Evolutionary conservation across 2,888 invertebrate genomes (phyloP).

Genomic region (Spodoptera littoralis): DNA sequence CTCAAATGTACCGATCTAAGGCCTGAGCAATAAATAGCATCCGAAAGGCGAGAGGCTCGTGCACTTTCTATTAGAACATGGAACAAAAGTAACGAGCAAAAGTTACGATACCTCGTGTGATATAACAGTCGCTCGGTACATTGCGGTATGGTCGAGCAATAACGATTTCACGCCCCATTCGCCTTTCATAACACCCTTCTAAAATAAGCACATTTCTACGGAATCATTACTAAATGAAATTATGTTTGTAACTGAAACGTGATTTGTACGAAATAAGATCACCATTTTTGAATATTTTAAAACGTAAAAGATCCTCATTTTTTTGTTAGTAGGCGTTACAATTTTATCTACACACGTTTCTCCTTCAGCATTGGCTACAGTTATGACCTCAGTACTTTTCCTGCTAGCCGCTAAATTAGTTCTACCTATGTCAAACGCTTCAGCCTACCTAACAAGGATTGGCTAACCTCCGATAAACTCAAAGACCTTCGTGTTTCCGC

Average conservation of each 20-base stretch:
- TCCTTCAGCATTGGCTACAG: constrained; percentile 10
- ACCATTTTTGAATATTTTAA: constrained; percentile 26
- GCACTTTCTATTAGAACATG: constrained; percentile 83
- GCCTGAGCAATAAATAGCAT: constrained; percentile 74
- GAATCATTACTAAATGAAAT: constrained; percentile 16
- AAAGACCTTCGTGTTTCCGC: not conserved
- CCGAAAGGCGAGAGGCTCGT: constrained; percentile 79
- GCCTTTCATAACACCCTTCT: constrained; percentile 72
- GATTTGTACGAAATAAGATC: constrained; percentile 5
- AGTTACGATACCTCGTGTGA: constrained; percentile 84
- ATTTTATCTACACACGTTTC: too few relatives aligned
- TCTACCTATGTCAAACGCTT: constrained; percentile 13
- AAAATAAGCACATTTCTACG: constrained; percentile 48
- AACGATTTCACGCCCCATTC: constrained; percentile 73
- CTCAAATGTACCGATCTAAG: constrained; percentile 44
- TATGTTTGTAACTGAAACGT: constrained; percentile 14
- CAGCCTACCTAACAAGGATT: constrained; percentile 27
- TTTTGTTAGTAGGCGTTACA: too few relatives aligned
- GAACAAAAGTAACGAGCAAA: constrained; percentile 79
- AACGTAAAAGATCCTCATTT: not conserved
- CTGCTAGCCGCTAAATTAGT: constrained; percentile 7
- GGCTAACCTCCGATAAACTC: constrained; percentile 15
- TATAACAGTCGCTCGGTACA: constrained; percentile 72
- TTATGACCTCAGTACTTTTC: not conserved
- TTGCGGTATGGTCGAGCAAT: constrained; percentile 63